These are phyloP conservation scores for Gortyna flavago DNA, from an alignment of 2,888 invertebrate genomes.

Conservation along the genomic window DNA sequence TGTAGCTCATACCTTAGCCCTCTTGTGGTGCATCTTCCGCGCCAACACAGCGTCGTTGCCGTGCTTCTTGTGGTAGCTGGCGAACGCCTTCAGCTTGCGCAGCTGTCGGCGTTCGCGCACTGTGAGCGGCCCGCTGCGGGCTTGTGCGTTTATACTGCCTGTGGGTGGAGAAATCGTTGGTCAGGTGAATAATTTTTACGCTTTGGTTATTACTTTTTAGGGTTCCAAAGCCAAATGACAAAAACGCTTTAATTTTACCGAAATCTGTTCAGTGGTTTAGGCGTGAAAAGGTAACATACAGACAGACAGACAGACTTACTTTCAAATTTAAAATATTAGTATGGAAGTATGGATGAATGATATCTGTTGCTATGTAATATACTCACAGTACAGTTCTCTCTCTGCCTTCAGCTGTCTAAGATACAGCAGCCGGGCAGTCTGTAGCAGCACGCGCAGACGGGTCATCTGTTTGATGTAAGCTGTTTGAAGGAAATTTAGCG, in stretches of 20 bases:
- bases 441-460: constrained; percentile 92
- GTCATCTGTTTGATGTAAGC: constrained; percentile 96
- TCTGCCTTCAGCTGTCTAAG: constrained; percentile 93
- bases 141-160: constrained; percentile 95
- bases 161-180: constrained; percentile 55
- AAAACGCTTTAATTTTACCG: no score
- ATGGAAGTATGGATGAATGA: no score
- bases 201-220: no score
- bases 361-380: no score
- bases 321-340: no score
- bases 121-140: constrained; percentile 86
- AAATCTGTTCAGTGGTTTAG: no score
- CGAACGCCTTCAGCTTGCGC: constrained; percentile 94
- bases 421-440: constrained; percentile 93
- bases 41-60: constrained; percentile 95
- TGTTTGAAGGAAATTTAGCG: constrained; percentile 93
- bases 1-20: constrained; percentile 78
- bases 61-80: constrained; percentile 94
- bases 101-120: constrained; percentile 93
- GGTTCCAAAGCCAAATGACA: no score
- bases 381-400: constrained; percentile 94
- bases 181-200: neutral
- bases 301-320: no score
- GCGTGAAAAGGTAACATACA: no score
- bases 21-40: constrained; percentile 93